phyloP scores from a whole-genome alignment of 1,140 invertebrate species.

The Bombyx mandarina region DNA sequence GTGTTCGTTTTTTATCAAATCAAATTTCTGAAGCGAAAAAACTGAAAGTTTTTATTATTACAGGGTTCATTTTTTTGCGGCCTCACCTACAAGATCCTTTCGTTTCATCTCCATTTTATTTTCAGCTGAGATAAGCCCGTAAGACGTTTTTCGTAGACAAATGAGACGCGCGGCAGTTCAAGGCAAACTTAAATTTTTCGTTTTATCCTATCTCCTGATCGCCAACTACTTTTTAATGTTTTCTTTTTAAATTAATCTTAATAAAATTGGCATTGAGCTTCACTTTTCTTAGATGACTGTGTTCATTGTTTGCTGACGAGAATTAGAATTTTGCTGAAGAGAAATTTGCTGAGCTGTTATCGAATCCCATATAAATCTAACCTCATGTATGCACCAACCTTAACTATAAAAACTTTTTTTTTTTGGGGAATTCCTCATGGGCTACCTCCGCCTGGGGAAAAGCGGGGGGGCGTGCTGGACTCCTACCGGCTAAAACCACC shows the following conservation, averaged over 20 bases:
- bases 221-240: background rate
- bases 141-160: conserved; percentile 32
- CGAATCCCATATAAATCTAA: too few species aligned
- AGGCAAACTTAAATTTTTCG: too few species aligned
- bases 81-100: conserved; percentile 27
- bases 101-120: conserved; percentile 47
- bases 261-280: background rate
- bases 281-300: background rate
- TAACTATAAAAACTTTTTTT: too few species aligned
- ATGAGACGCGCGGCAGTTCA: conserved; percentile 18
- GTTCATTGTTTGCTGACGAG: too few species aligned
- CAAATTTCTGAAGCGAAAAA: background rate
- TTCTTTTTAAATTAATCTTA: background rate
- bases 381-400: too few species aligned
- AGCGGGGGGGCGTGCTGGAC: too few species aligned
- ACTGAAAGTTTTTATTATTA: background rate
- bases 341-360: too few species aligned
- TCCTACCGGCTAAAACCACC: too few species aligned
- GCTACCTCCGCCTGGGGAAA: too few species aligned
- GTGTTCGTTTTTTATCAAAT: background rate
- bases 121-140: conserved; percentile 30
- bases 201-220: background rate
- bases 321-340: too few species aligned
- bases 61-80: background rate
- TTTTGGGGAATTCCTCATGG: too few species aligned